These are phyloP conservation scores for Reticulitermes speratus DNA, from an alignment of 1,140 invertebrate genomes.

Conservation along the genomic window DNA sequence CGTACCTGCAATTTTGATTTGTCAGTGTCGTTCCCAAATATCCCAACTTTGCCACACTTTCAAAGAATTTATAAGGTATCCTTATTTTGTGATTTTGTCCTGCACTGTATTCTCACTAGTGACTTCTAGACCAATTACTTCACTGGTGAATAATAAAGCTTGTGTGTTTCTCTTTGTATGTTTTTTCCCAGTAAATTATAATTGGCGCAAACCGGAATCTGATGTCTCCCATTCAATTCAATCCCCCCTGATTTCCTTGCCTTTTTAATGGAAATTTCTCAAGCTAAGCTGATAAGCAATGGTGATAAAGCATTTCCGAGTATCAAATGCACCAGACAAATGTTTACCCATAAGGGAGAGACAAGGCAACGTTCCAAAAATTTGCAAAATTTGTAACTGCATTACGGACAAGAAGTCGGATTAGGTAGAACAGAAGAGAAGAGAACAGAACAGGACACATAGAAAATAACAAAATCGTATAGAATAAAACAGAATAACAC, in stretches of 20 bases:
- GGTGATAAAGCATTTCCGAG: background rate
- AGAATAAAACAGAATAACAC: too few relatives aligned
- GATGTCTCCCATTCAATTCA: background rate
- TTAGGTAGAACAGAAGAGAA: too few relatives aligned
- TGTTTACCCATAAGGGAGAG: too few relatives aligned
- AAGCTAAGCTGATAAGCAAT: background rate
- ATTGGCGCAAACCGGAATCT: background rate
- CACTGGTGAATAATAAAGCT: background rate
- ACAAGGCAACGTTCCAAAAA: too few relatives aligned
- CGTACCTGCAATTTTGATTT: background rate
- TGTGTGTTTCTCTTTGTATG: background rate
- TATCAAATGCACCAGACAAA: background rate
- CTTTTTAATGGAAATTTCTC: background rate
- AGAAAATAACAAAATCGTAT: too few relatives aligned
- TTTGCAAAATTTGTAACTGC: too few relatives aligned
- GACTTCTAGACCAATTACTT: background rate
- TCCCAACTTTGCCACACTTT: background rate
- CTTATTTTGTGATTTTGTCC: background rate
- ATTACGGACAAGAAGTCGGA: too few relatives aligned
- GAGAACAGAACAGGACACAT: too few relatives aligned
- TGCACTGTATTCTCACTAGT: background rate
- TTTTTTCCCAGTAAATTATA: background rate
- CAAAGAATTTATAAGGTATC: background rate
- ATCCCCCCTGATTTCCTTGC: background rate
- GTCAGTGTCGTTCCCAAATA: background rate